Percentiles rank a stretch among this genome's conserved stretches.
These are phyloP conservation scores for Lanistes nyassanus DNA, from an alignment of 1,140 invertebrate genomes.

Conservation along the genomic window DNA sequence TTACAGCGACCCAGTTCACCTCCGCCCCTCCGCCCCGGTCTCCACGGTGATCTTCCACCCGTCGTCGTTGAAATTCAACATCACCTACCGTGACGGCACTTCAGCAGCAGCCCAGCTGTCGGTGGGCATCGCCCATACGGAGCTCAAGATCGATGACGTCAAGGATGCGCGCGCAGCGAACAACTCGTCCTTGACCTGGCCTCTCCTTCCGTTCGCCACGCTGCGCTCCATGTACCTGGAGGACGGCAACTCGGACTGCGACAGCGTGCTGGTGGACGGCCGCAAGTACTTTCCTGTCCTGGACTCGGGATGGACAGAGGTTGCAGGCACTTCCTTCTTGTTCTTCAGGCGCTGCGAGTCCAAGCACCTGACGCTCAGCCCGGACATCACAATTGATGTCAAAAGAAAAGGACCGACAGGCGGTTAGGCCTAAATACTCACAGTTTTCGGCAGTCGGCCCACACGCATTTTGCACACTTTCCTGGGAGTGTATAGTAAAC, in stretches of 20 bases:
- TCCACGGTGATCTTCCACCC: constrained; percentile 33
- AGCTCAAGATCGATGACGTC: constrained; percentile 28
- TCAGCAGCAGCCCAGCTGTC: constrained; percentile 28
- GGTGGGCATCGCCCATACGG: constrained; percentile 32
- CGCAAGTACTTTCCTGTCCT: constrained; percentile 25
- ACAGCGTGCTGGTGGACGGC: constrained; percentile 44
- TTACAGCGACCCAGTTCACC: constrained; percentile 28
- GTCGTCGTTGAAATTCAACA: constrained; percentile 22
- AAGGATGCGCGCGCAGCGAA: constrained; percentile 10
- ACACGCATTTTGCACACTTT: no score
- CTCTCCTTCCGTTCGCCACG: constrained; percentile 35
- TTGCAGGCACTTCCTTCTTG: constrained; percentile 36
- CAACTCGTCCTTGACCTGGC: constrained; percentile 6
- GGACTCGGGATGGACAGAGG: constrained; percentile 27
- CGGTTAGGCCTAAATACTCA: no score
- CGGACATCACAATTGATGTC: constrained; percentile 44
- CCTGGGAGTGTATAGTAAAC: no score
- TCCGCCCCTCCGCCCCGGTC: constrained; percentile 42
- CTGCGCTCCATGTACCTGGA: constrained; percentile 51
- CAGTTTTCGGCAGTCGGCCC: no score
- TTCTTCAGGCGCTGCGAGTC: constrained; percentile 54
- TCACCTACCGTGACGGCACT: constrained; percentile 40
- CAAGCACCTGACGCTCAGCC: constrained; percentile 49
- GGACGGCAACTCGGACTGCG: constrained; percentile 48
- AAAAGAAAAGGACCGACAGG: constrained; percentile 27